Evolutionary conservation across 2,797 vertebrate genomes (phyloP).

Genomic region (Channa striata): DNA sequence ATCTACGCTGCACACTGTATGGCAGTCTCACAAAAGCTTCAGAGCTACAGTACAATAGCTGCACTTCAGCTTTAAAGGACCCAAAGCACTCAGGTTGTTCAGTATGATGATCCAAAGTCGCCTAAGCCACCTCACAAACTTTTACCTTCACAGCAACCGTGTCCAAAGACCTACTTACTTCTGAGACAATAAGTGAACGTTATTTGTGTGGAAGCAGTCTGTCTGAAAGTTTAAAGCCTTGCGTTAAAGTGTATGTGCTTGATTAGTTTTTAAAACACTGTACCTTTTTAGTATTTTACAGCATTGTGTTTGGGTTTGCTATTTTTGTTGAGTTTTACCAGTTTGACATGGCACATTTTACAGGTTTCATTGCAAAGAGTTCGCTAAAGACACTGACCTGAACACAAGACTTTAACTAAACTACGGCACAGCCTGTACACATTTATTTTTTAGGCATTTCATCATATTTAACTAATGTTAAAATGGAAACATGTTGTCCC

Average conservation of each 20-base stretch:
- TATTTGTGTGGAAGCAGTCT: constrained; percentile 35
- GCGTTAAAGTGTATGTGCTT: constrained; percentile 46
- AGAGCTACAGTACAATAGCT: constrained; percentile 26
- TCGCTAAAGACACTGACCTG: constrained; percentile 61
- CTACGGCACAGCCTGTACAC: constrained; percentile 39
- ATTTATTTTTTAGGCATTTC: constrained; percentile 47
- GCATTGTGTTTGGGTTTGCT: constrained; percentile 49
- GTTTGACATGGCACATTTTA: constrained; percentile 66
- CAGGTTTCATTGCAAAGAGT: constrained; percentile 31
- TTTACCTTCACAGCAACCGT: constrained; percentile 24
- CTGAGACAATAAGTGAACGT: constrained; percentile 47
- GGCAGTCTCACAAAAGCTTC: constrained; percentile 32
- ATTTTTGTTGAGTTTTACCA: constrained; percentile 45
- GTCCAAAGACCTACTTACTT: constrained; percentile 24
- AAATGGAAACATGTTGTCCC: background rate
- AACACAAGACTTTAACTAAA: constrained; percentile 38
- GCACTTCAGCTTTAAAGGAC: constrained; percentile 40
- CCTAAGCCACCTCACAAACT: constrained; percentile 28
- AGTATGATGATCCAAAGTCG: constrained; percentile 44
- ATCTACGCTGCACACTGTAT: constrained; percentile 26
- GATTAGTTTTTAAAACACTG: constrained; percentile 71
- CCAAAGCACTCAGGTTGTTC: constrained; percentile 72
- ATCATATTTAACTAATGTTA: constrained; percentile 19
- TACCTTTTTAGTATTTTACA: constrained; percentile 58
- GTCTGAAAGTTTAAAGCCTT: constrained; percentile 32